Evolutionary conservation across 2,888 invertebrate species (phyloP), one percentile per base, ranked within the genome.

Genomic region (Exocentrus adspersus): DNA sequence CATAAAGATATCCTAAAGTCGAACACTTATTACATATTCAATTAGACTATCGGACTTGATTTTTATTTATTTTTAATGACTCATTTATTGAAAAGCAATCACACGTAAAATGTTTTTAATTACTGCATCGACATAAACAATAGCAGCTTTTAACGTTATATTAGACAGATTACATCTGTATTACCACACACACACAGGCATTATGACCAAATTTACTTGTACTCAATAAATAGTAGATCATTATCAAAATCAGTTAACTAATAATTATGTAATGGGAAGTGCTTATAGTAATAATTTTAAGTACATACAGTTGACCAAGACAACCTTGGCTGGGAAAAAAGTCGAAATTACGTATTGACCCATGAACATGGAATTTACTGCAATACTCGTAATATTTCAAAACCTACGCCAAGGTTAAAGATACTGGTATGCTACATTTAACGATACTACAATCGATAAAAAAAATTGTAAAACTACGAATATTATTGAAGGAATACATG

Each of bases 111-210:
- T 37, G n/a, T 37, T 9, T 5, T 37, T 12, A 37, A 37, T 5
- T 37, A 37, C 37, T 12, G 12, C 17, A 24, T 12, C 10, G 14
- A 24, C 43, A 43, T 14, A 10, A 43, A 43, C 43, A 53, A 53
- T 53, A 7, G 28, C 5, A 24, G 21, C 3, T 16, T 43, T 30
- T 28, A 21, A 41, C 24, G 19, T 21, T 42, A 14, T 12, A 24
- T 43, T 42, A 43, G 53, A n/a, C 21, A 54, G 43, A 54, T 54
- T 54, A 54, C 16, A 54, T 43, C 54, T 54, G 21, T 37, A 52
- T 52, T 52, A 16, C 14, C 17, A 17, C n/a, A 24, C n/a, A 24
- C 24, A 12, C 37, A n/a, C 24, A 24, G 24, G 7, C 24, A 7
- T 24, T 24, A 24, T 7, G 24, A 24, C 24, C 3, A 24, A 24